A percentile compares a stretch with the other conserved stretches of the same genome.
Conservation (phyloP, 2,113 vertebrate species). For the Anoplopoma fimbria region DNA sequence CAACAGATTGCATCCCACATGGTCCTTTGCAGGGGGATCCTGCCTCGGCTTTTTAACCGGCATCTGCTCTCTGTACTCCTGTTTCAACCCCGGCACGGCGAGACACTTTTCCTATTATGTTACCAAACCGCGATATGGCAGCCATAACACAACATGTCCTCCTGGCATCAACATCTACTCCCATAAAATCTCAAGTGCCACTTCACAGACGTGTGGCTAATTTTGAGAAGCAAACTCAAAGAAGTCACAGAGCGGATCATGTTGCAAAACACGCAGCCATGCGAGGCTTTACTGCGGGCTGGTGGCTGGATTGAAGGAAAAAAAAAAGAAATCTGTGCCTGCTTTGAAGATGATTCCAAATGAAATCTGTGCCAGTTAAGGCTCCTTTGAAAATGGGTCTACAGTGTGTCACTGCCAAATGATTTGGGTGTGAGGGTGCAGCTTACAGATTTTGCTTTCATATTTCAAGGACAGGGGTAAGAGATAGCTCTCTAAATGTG, state of each 20-base stretch:
- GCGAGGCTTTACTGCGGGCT: constrained; percentile 44
- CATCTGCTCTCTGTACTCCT: constrained; percentile 74
- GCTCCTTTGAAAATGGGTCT: constrained; percentile 62
- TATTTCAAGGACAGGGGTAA: constrained; percentile 50
- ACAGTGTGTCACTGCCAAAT: constrained; percentile 61
- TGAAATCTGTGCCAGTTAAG: constrained; percentile 67
- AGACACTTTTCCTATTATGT: constrained; percentile 61
- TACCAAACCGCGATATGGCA: constrained; percentile 70
- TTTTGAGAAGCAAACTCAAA: constrained; percentile 55
- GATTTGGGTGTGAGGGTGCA: constrained; percentile 48
- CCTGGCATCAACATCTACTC: constrained; percentile 42
- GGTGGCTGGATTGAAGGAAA: constrained; percentile 35
- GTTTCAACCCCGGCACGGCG: constrained; percentile 58
- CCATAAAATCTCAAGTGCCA: constrained; percentile 62
- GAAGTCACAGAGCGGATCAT: constrained; percentile 57
- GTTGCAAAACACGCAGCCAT: constrained; percentile 57
- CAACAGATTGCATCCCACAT: constrained; percentile 81
- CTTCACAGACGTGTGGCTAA: constrained; percentile 72
- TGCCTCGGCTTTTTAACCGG: constrained; percentile 63
- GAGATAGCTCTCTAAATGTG: background rate
- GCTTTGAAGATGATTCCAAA: constrained; percentile 77
- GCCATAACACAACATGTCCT: constrained; percentile 53
- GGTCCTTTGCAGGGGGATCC: constrained; percentile 57
- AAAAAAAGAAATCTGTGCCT: constrained; percentile 17
- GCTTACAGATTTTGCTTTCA: constrained; percentile 43